These are phyloP conservation scores for Linurgus olivaceus DNA, from an alignment of 2,797 vertebrate genomes.

Conservation along the genomic window DNA sequence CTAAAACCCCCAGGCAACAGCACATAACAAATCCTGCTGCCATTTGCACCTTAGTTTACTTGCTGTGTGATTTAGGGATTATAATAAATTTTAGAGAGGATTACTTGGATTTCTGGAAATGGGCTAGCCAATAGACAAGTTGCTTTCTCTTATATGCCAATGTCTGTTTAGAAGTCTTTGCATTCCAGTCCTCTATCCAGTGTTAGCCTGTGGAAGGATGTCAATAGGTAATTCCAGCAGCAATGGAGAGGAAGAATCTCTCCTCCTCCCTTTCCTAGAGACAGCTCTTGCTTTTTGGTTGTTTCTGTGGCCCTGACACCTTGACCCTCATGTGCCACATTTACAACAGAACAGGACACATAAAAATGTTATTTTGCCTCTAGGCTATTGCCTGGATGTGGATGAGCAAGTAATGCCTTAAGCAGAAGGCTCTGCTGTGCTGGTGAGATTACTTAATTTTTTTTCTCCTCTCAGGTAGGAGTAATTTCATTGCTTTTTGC, in stretches of 20 bases:
- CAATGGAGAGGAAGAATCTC: neutral
- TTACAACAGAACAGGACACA: neutral
- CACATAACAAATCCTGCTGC: neutral
- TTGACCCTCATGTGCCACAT: neutral
- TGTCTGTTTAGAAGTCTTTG: neutral
- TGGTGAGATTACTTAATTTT: neutral
- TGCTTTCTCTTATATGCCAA: neutral
- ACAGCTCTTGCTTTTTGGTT: neutral
- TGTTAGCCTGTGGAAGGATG: neutral
- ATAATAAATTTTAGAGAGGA: neutral
- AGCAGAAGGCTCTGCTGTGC: neutral
- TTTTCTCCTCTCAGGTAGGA: neutral
- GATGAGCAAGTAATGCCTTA: neutral
- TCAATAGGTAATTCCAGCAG: fast-evolving
- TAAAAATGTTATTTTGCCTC: neutral
- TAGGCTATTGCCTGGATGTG: neutral
- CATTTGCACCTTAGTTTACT: neutral
- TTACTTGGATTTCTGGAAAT: neutral
- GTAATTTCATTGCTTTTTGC: neutral
- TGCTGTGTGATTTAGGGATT: neutral
- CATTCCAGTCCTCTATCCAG: neutral
- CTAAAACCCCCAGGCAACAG: neutral
- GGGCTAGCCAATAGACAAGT: neutral
- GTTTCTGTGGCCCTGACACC: neutral
- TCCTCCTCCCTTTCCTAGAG: neutral